Conservation (phyloP, 2,113 vertebrate genomes). For the Zingel zingel region DNA sequence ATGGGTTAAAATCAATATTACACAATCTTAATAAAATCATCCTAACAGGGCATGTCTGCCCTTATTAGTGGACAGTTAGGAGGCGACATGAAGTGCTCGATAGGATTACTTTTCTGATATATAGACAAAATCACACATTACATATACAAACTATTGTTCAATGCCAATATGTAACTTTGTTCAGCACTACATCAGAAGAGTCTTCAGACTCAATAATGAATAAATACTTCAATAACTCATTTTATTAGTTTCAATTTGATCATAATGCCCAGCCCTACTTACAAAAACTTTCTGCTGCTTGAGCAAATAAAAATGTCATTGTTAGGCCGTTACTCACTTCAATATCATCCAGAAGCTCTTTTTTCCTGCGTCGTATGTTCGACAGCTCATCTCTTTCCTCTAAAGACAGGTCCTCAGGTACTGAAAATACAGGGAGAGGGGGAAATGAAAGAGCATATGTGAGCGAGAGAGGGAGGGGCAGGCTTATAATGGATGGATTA, state of each 20-base stretch:
- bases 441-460: conserved; percentile 49
- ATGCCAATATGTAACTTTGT: neutral
- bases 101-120: neutral
- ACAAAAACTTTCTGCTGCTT: neutral
- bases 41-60: neutral
- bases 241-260: neutral
- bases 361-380: conserved; percentile 96
- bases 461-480: conserved; percentile 25
- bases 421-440: conserved; percentile 79
- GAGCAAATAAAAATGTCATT: neutral
- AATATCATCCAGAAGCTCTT: conserved; percentile 97
- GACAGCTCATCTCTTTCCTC: conserved; percentile 95
- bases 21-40: neutral
- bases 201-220: neutral
- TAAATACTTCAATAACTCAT: neutral
- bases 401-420: conserved; percentile 93
- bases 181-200: neutral
- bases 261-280: neutral
- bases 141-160: neutral
- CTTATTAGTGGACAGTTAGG: neutral
- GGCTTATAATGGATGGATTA: conserved; percentile 63
- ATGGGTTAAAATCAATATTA: neutral
- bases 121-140: neutral
- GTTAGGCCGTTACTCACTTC: conserved; percentile 86
- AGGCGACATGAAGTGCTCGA: neutral